Evolutionary conservation across 2,113 vertebrate species (phyloP), one percentile per base, ranked within the genome.

Genomic region (Rousettus leschenaultii): DNA sequence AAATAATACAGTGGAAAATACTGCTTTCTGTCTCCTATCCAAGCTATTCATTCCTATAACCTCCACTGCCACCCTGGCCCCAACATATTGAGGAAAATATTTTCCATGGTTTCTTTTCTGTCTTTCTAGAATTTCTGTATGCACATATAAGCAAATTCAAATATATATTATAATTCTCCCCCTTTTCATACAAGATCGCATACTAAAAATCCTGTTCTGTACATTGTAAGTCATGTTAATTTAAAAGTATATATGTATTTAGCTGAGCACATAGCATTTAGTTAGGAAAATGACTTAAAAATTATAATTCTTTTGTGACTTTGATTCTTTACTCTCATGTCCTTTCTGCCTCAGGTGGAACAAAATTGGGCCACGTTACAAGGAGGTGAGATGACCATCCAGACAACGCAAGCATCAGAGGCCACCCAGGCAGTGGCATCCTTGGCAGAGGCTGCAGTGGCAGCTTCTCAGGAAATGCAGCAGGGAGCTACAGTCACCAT

Each of bases 381-480:
- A 89, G 99, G 99, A 0, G 99, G 99, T 0, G 99, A 99, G 98
- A 99, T 99, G 99, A 99, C 99, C n/a, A 99, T 99, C 98, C 99
- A 99, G 97, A 99, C 99, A 1, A 99, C 99, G 5, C 99, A 99
- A 98, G 99, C 99, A 0, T 99, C 99, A 0, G 99, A 99, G 98
- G 99, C 99, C 97, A 99, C 99, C 55, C 99, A 99, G 98, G 99
- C 99, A 0, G 99, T 99, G 71, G 99, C 99, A 0, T 99, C 99
- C 0, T 93, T 99, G 95, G 99, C 99, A 14, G 99, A 99, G 98
- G 99, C 99, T 0, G 99, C 99, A 0, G 99, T 99, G 21, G 99
- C 99, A 2, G 99, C 99, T 43, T 99, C 99, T 68, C 99, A 99
- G 90, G 99, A 99, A 98, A 99, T 99, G 93, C 99, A 99, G 10